phyloP scores from a whole-genome alignment of 2,113 vertebrate species.

The Felis chaus region DNA sequence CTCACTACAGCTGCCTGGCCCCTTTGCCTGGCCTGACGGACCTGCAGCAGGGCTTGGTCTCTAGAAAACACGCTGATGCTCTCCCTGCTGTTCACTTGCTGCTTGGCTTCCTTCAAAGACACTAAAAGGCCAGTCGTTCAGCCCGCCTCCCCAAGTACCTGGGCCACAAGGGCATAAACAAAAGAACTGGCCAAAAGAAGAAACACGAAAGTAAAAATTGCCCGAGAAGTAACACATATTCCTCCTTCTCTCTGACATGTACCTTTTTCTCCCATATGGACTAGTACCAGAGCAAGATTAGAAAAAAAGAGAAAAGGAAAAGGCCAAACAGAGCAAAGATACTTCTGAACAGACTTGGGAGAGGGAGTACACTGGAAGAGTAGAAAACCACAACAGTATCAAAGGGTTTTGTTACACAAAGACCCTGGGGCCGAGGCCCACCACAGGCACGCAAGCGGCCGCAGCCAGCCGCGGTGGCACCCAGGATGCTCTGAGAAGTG shows the following conservation, averaged over 20 bases:
- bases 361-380: conserved; percentile 3
- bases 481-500: conserved; percentile 40
- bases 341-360: conserved; percentile 40
- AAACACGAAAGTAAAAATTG: conserved; percentile 57
- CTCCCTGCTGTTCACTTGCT: conserved; percentile 51
- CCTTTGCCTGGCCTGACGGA: conserved; percentile 58
- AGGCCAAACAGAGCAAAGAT: conserved; percentile 61
- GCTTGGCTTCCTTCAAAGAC: conserved; percentile 42
- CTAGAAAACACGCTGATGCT: conserved; percentile 72
- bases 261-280: conserved; percentile 3
- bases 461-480: neutral
- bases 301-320: neutral
- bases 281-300: conserved; percentile 59
- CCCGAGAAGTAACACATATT: conserved; percentile 46
- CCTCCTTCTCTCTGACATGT: conserved; percentile 48
- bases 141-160: conserved; percentile 54
- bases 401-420: conserved; percentile 46
- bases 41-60: conserved; percentile 66
- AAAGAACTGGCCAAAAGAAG: conserved; percentile 75
- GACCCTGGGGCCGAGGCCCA: neutral
- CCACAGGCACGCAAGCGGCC: neutral
- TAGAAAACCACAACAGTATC: conserved; percentile 68
- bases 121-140: conserved; percentile 45
- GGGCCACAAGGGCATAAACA: conserved; percentile 75
- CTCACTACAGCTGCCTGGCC: conserved; percentile 77